phyloP scores from a whole-genome alignment of 2,888 invertebrate species.

The Ferrisia virgata region DNA sequence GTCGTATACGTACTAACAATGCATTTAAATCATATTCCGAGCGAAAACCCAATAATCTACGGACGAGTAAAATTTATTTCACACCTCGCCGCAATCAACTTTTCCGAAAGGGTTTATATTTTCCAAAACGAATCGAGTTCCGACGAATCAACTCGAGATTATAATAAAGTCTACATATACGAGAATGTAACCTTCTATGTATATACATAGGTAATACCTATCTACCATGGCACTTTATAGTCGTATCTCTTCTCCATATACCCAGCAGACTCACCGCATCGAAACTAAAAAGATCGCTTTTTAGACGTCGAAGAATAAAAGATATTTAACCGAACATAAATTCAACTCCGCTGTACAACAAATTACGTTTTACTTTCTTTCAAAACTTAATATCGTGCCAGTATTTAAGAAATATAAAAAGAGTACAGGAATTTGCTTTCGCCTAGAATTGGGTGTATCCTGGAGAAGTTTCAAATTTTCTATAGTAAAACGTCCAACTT shows the following conservation, averaged over 20 bases:
- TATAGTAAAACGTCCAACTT: background rate
- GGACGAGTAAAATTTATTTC: background rate
- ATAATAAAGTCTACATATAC: too few species aligned
- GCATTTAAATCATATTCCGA: background rate
- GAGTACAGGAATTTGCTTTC: background rate
- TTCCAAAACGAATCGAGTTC: background rate
- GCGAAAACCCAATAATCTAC: background rate
- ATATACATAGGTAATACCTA: too few species aligned
- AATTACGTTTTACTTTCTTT: background rate
- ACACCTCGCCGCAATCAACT: background rate
- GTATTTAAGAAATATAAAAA: slow-evolving; percentile 12
- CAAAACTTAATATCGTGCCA: slow-evolving; percentile 11
- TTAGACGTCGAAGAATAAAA: background rate
- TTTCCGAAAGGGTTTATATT: background rate
- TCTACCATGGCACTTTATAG: too few species aligned
- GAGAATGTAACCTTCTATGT: too few species aligned
- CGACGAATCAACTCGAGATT: background rate
- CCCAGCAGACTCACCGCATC: background rate
- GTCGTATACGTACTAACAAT: too few species aligned
- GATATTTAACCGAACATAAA: background rate
- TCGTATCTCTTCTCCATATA: background rate
- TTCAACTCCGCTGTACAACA: background rate
- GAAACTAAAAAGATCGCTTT: background rate
- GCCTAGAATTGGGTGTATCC: background rate
- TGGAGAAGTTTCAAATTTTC: slow-evolving; percentile 28